Evolutionary conservation across 2,888 invertebrate genomes (phyloP).

Genomic region (Rhaphigaster nebulosa): DNA sequence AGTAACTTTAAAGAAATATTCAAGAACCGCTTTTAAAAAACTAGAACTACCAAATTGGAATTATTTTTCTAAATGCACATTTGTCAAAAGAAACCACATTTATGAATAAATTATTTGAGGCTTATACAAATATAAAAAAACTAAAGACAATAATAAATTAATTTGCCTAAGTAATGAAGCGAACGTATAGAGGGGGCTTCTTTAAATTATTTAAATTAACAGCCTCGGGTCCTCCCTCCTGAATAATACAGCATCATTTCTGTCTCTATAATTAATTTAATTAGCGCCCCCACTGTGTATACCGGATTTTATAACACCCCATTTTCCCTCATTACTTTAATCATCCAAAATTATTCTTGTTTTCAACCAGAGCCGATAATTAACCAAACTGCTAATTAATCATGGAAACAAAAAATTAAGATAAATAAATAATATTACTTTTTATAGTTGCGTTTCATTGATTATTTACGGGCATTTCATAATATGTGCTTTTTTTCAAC

Average conservation of each 20-base stretch:
- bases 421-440: not conserved
- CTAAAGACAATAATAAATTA: not conserved
- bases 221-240: not conserved
- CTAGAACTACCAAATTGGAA: no score
- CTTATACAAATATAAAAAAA: not conserved
- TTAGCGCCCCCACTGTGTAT: conserved; percentile 8
- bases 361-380: not conserved
- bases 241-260: conserved; percentile 23
- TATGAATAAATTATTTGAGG: not conserved
- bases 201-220: conserved; percentile 42
- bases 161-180: conserved; percentile 31
- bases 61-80: not conserved
- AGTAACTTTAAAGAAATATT: no score
- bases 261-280: conserved; percentile 44
- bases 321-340: conserved; percentile 36
- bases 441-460: not conserved
- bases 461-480: no score
- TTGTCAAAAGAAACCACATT: not conserved
- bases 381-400: not conserved
- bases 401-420: not conserved
- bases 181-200: not conserved
- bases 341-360: conserved; percentile 36
- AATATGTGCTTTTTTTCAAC: no score
- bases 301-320: conserved; percentile 39
- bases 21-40: no score